Base-by-base conservation (phyloP, 2,888 invertebrate genomes). In the Teleiodes luculella region DNA sequence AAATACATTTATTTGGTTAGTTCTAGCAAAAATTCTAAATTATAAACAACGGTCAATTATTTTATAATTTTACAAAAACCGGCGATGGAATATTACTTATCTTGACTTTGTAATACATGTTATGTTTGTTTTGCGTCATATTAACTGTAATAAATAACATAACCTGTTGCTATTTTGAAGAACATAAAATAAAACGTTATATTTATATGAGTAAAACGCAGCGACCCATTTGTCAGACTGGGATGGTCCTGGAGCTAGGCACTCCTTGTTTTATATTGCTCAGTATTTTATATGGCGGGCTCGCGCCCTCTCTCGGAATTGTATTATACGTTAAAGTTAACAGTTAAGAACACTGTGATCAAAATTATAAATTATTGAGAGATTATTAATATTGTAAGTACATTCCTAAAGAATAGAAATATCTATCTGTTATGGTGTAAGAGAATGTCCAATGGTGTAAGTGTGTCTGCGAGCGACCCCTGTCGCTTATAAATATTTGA, bases 361-460 rank as follows among this genome's bases (percentile, higher is more conserved):
- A 83, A 88, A 88, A 88, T 89, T 89, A 88, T 88, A 86, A 87
- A 89, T 85, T 88, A 88, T 86, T 87, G 86, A 89, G 86, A 89
- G 87, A 88, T 88, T 89, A 86, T 87, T 82, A 85, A 72, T 79
- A 86, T 78, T 83, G 76, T 88, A 88, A 85, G 83, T 84, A 89
- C 87, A 89, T 87, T 88, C 88, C 88, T 87, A 86, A 83, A 73
- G 67, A 78, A 80, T 83, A 86, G 79, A 83, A 82, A 81, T 80
- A 83, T 82, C 79, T 43, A 73, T 82, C 83, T 41, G 39, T 41
- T 41, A 83, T 83, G 84, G 85, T 84, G 80, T 74, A 76, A 76
- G 72, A 78, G 74, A 76, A 81, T 83, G 81, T 83, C 82, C 80
- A 76, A 73, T 72, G 72, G 65, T 68, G 49, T 47, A 53, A 45